Evolutionary conservation across 2,888 invertebrate species (phyloP), one percentile per base, ranked within the genome.

Genomic region (Heliconius ethilla): DNA sequence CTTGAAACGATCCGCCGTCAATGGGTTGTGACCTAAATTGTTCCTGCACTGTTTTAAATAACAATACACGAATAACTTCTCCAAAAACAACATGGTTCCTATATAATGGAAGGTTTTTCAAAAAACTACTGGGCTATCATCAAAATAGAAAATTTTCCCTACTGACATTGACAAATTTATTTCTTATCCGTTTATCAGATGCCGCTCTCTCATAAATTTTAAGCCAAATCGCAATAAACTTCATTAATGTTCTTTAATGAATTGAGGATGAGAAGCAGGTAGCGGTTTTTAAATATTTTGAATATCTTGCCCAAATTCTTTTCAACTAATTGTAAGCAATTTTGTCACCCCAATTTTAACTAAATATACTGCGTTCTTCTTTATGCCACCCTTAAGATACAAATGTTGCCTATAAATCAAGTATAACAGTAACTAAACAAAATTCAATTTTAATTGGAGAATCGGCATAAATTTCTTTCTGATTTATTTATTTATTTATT

Each of bases 21-120:
- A 90, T 90, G 87, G 89, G 88, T 90, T 91, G 89, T 93, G 93
- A 94, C 93, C 93, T 86, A 92, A 90, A 91, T 93, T 88, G 85
- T 37, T 83, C 78, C 86, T 86, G 84, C 85, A 83, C 82, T 59
- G n/a, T 51, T 73, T 63, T 29, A 29, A 18, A 62, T 72, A 29
- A 55, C n/a, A n/a, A 63, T 51, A 63, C 40, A 33, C 7, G 2
- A 40, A 27, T 45, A 5, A n/a, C 18, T 18, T 15, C 25, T 55
- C 33, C 3, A 72, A 51, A 59, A 9, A 33, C 29, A 55, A 0
- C 27, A 11, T 29, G n/a, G n/a, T 27, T 45, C 7, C 25, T 55
- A 25, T 15, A 3, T n/a, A 59, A 6, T 2, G 25, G 25, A 59
- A 69, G 13, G 25, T 33, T 29, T 55, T 55, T 29, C 33, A 7